Percentiles rank a stretch among this genome's conserved stretches.
Conservation (phyloP, 2,888 invertebrate species). For the Seira musarum region DNA sequence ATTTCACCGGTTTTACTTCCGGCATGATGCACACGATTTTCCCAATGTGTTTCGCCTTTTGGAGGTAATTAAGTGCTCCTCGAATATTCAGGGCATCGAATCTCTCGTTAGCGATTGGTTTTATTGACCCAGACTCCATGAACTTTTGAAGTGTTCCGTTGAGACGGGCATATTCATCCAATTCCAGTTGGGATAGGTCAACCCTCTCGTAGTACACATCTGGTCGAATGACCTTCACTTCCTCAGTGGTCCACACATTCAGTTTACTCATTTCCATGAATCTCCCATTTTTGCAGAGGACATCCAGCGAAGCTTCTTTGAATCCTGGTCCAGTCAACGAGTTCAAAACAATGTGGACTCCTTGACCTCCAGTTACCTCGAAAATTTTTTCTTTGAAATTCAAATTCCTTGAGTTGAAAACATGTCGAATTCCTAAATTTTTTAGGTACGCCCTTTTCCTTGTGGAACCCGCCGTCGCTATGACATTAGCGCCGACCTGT, state of each 20-base stretch:
- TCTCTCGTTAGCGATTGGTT: conserved; percentile 51
- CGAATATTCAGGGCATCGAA: conserved; percentile 49
- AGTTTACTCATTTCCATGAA: conserved; percentile 62
- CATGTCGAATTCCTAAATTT: conserved; percentile 52
- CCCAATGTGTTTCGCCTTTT: too few relatives aligned
- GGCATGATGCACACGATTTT: conserved; percentile 12
- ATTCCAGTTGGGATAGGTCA: conserved; percentile 32
- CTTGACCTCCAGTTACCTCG: conserved; percentile 35
- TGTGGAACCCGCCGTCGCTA: conserved; percentile 58
- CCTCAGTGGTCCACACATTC: conserved; percentile 49
- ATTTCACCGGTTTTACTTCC: conserved; percentile 14
- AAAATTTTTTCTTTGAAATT: conserved; percentile 48
- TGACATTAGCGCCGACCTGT: conserved; percentile 39
- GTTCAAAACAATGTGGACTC: conserved; percentile 59
- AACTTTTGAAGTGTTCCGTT: conserved; percentile 15
- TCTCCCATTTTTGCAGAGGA: conserved; percentile 31
- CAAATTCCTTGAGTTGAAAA: conserved; percentile 53
- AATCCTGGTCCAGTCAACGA: conserved; percentile 52
- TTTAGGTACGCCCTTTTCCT: conserved; percentile 54
- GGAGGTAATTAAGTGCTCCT: conserved; percentile 48
- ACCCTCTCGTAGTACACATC: conserved; percentile 55
- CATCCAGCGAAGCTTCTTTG: conserved; percentile 53
- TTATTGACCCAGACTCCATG: conserved; percentile 2
- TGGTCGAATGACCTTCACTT: conserved; percentile 39
- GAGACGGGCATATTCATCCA: conserved; percentile 16